These are phyloP conservation scores for Anastatus disparis DNA, from an alignment of 1,140 invertebrate species.

Conservation along the genomic window DNA sequence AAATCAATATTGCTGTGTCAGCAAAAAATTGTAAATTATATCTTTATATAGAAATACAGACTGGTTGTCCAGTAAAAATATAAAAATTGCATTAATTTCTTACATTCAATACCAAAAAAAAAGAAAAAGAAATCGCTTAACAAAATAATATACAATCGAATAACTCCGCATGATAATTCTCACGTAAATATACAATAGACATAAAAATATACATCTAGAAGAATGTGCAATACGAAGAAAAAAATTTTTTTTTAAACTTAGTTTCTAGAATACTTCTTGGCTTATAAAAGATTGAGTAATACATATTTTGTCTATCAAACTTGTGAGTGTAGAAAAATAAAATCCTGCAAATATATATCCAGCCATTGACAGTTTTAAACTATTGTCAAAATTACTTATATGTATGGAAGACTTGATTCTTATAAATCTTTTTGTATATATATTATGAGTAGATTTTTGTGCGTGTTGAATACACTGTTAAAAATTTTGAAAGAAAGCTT, in stretches of 20 bases:
- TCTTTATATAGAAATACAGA: conserved; percentile 26
- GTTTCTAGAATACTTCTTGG: background rate
- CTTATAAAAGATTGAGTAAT: conserved; percentile 23
- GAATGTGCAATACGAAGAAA: no score
- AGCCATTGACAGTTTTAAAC: no score
- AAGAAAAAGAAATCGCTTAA: no score
- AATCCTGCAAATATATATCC: conserved; percentile 25
- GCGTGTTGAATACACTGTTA: no score
- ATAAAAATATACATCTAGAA: no score
- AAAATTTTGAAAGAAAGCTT: no score
- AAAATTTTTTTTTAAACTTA: background rate
- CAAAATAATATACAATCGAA: background rate
- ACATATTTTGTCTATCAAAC: conserved; percentile 13
- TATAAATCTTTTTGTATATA: no score
- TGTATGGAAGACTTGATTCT: conserved; percentile 50
- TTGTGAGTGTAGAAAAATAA: conserved; percentile 55
- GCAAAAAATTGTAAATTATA: conserved; percentile 24
- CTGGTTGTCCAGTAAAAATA: conserved; percentile 12
- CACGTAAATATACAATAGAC: background rate
- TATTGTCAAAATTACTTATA: conserved; percentile 40
- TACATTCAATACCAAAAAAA: conserved; percentile 7
- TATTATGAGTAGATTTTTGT: no score
- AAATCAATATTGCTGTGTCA: no score
- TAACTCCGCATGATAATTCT: background rate
- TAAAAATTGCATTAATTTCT: background rate